phyloP scores from a whole-genome alignment of 23 tunicate species.

The Styela clava region DNA sequence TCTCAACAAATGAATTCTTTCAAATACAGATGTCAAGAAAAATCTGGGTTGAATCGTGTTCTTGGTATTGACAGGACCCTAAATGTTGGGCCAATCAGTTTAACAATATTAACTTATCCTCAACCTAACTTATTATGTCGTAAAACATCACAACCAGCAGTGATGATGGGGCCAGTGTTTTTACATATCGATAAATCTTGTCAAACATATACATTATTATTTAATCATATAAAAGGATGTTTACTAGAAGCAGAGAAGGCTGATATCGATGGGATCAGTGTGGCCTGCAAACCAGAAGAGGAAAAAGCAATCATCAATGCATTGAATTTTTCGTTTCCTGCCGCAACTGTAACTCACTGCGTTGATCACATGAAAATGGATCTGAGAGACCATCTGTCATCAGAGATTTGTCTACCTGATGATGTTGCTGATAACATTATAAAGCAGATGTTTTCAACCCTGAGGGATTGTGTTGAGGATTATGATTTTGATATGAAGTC shows the following conservation, averaged over 20 bases:
- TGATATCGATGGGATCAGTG: background rate
- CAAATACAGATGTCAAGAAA: background rate
- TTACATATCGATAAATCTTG: constrained; percentile 14
- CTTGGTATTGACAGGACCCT: constrained; percentile 8
- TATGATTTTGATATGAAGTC: constrained; percentile 2
- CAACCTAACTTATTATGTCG: constrained; percentile 12
- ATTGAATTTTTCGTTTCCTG: constrained; percentile 2
- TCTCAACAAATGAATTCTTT: constrained; percentile 1
- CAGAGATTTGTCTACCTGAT: constrained; percentile 6
- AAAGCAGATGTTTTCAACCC: background rate
- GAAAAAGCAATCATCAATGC: background rate
- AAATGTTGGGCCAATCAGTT: background rate
- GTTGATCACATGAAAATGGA: constrained; percentile 12
- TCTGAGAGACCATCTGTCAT: background rate
- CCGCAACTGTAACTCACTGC: background rate
- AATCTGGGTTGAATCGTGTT: constrained; percentile 1
- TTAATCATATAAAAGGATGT: constrained; percentile 8
- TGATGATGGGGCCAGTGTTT: constrained; percentile 18
- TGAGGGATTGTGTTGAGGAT: constrained; percentile 1
- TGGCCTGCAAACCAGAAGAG: background rate
- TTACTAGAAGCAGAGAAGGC: background rate
- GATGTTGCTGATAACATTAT: background rate
- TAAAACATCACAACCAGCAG: background rate
- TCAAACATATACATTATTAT: constrained; percentile 1
- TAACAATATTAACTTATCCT: constrained; percentile 4